Evolutionary conservation across 1,140 invertebrate genomes (phyloP).

Genomic region (Uloborus diversus): DNA sequence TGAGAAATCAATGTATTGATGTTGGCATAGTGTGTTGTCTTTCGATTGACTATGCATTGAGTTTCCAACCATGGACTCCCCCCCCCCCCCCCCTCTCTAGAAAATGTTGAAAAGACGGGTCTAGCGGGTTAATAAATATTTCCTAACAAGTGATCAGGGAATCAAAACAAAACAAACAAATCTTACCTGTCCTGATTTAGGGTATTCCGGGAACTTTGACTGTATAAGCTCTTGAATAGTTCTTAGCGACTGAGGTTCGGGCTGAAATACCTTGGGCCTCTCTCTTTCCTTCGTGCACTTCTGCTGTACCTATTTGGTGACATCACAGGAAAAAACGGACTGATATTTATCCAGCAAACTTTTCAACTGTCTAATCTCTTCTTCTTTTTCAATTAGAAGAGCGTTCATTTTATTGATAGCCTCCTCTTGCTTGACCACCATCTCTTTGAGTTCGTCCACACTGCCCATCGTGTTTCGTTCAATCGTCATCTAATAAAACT

Average conservation of each 20-base stretch:
- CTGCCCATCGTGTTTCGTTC: constrained; percentile 34
- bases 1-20: no score
- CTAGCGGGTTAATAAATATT: no score
- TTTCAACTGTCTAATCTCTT: constrained; percentile 82
- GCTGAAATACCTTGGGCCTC: constrained; percentile 80
- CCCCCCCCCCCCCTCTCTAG: no score
- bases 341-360: constrained; percentile 94
- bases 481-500: constrained; percentile 33
- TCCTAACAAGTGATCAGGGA: no score
- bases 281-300: constrained; percentile 61
- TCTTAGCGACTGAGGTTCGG: constrained; percentile 83
- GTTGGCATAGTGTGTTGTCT: no score
- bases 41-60: no score
- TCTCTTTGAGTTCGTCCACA: constrained; percentile 65
- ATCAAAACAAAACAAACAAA: no score
- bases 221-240: constrained; percentile 79
- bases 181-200: constrained; percentile 84
- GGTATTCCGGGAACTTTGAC: constrained; percentile 77
- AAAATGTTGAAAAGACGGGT: no score
- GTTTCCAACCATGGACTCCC: no score
- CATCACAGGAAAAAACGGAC: constrained; percentile 74
- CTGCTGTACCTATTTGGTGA: constrained; percentile 64
- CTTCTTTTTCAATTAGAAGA: constrained; percentile 75
- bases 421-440: constrained; percentile 74
- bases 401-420: constrained; percentile 77